Conservation (phyloP, 1,140 invertebrate species). For the Thalassaphorura encarpata region DNA sequence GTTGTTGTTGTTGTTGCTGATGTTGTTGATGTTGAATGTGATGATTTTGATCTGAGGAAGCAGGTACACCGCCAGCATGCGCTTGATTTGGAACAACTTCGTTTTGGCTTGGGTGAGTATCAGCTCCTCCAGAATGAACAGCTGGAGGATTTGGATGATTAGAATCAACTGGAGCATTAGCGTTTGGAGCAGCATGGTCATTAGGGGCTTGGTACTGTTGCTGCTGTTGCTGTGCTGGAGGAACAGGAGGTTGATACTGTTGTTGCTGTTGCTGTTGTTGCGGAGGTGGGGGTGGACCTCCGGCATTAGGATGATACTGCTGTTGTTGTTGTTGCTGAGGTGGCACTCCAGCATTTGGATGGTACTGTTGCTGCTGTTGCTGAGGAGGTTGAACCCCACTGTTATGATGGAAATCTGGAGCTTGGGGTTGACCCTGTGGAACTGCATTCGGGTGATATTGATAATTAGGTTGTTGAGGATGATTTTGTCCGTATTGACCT, state of each 20-base stretch:
- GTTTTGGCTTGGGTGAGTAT: no score
- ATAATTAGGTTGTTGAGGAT: slow-evolving; percentile 30
- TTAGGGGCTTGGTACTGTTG: not conserved
- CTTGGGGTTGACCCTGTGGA: slow-evolving; percentile 19
- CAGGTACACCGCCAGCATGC: no score
- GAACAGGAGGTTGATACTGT: slow-evolving; percentile 2
- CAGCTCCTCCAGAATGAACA: no score
- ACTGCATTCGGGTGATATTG: slow-evolving; percentile 23
- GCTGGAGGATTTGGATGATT: no score
- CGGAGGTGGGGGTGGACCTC: not conserved
- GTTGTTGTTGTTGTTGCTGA: no score
- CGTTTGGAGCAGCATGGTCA: no score
- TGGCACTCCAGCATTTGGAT: not conserved
- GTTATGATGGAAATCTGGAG: no score
- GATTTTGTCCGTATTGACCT: slow-evolving; percentile 19
- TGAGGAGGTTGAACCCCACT: slow-evolving; percentile 17
- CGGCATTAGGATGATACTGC: not conserved
- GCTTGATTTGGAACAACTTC: no score
- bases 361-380: slow-evolving; percentile 28
- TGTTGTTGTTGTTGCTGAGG: slow-evolving; percentile 4
- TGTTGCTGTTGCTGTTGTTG: slow-evolving; percentile 13
- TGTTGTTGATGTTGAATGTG: no score
- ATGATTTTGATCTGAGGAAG: no score
- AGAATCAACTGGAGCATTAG: no score
- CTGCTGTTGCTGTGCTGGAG: not conserved